Evolutionary conservation across 1,140 invertebrate genomes (phyloP).

Genomic region (Colletes latitarsis): DNA sequence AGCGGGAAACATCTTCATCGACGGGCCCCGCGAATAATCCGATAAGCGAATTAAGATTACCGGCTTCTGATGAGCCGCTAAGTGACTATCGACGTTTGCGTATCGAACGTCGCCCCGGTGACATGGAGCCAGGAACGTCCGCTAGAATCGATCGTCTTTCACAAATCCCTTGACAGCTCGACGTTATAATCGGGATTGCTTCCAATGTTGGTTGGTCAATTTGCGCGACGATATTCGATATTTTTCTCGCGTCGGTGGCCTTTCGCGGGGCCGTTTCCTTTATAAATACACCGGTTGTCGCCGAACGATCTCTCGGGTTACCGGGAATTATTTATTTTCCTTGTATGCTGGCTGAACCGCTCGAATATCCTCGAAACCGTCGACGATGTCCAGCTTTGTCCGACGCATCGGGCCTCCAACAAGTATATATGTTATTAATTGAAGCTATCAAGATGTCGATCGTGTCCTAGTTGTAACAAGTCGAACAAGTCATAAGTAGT

Average conservation of each 20-base stretch:
- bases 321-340: too few relatives aligned
- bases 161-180: constrained; percentile 19
- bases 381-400: too few relatives aligned
- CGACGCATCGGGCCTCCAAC: too few relatives aligned
- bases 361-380: not conserved
- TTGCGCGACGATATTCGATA: constrained; percentile 10
- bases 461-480: too few relatives aligned
- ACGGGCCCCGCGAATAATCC: constrained; percentile 69
- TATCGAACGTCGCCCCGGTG: constrained; percentile 66
- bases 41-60: constrained; percentile 80
- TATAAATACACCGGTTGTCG: too few relatives aligned
- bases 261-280: not conserved
- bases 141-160: constrained; percentile 45
- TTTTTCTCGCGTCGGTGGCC: not conserved
- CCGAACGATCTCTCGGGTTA: too few relatives aligned
- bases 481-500: too few relatives aligned
- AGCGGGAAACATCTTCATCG: constrained; percentile 77
- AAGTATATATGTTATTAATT: too few relatives aligned
- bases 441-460: too few relatives aligned
- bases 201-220: constrained; percentile 2
- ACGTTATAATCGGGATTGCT: constrained; percentile 7
- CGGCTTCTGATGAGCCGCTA: constrained; percentile 76
- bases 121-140: constrained; percentile 55
- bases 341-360: too few relatives aligned
- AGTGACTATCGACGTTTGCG: constrained; percentile 74